These are phyloP conservation scores for Triplophysa siluroides DNA, from an alignment of 2,113 vertebrate genomes.

Conservation along the genomic window DNA sequence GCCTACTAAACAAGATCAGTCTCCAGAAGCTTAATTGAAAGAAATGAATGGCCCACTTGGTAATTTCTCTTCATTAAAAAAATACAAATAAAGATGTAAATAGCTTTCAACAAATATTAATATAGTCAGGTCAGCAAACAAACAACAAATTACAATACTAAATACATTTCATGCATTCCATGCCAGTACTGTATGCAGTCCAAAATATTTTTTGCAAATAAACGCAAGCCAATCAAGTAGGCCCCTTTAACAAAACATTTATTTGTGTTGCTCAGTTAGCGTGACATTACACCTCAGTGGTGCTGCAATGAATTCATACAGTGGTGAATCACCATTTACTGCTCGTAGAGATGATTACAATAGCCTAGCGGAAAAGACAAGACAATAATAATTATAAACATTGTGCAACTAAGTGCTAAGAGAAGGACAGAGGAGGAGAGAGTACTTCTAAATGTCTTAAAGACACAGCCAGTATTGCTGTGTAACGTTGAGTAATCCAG, in stretches of 20 bases:
- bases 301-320: background rate
- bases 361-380: background rate
- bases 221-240: background rate
- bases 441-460: background rate
- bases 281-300: background rate
- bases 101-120: background rate
- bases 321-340: slow-evolving; percentile 11
- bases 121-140: background rate
- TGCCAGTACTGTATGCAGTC: too few species aligned
- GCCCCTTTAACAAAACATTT: slow-evolving; percentile 27
- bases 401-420: background rate
- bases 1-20: slow-evolving; percentile 8
- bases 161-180: too few species aligned
- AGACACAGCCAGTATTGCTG: too few species aligned
- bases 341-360: slow-evolving; percentile 7
- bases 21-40: slow-evolving; percentile 20
- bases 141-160: background rate
- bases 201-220: background rate
- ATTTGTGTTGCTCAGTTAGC: slow-evolving; percentile 30
- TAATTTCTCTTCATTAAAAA: slow-evolving; percentile 8
- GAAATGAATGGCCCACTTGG: background rate
- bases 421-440: background rate
- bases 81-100: background rate
- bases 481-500: too few species aligned
- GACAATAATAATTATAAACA: background rate